These are phyloP conservation scores for Heteromurus nitidus DNA, from an alignment of 2,888 invertebrate genomes.

Conservation along the genomic window DNA sequence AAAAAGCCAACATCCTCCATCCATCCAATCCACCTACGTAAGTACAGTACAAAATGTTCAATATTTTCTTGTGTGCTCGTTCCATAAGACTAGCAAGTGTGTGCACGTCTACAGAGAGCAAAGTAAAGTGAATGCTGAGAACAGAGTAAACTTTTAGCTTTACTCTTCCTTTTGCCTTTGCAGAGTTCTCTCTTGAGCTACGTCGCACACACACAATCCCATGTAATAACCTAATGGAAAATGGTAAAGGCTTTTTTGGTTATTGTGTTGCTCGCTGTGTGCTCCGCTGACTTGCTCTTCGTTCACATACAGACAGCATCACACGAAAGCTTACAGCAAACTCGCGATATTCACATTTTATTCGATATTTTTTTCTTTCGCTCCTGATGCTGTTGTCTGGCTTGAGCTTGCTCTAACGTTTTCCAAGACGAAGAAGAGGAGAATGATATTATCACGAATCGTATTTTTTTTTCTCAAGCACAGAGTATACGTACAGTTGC, in stretches of 20 bases:
- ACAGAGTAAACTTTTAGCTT: not conserved
- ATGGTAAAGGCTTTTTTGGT: constrained; percentile 34
- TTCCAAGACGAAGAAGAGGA: not conserved
- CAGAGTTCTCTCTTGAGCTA: not conserved
- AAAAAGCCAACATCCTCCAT: constrained; percentile 30
- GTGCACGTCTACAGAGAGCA: not conserved
- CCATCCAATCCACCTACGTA: constrained; percentile 46
- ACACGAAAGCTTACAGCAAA: not conserved
- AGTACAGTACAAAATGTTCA: constrained; percentile 38
- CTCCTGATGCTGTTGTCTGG: not conserved
- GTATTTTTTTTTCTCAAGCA: constrained; percentile 3
- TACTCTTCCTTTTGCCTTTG: not conserved
- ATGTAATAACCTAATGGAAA: constrained; percentile 52
- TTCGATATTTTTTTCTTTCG: constrained; percentile 16
- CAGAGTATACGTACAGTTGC: not conserved
- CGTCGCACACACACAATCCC: constrained; percentile 12
- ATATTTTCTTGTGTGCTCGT: constrained; percentile 19
- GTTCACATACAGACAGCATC: constrained; percentile 15
- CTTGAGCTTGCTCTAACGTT: not conserved
- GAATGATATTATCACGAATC: constrained; percentile 19
- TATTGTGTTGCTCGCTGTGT: constrained; percentile 18
- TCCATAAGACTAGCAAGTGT: too few relatives aligned
- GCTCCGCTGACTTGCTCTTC: too few relatives aligned
- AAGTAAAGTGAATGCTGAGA: constrained; percentile 13
- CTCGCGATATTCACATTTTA: constrained; percentile 6